phyloP scores from a whole-genome alignment of 2,797 vertebrate species.

The Rhabdophis nuchalis region DNA sequence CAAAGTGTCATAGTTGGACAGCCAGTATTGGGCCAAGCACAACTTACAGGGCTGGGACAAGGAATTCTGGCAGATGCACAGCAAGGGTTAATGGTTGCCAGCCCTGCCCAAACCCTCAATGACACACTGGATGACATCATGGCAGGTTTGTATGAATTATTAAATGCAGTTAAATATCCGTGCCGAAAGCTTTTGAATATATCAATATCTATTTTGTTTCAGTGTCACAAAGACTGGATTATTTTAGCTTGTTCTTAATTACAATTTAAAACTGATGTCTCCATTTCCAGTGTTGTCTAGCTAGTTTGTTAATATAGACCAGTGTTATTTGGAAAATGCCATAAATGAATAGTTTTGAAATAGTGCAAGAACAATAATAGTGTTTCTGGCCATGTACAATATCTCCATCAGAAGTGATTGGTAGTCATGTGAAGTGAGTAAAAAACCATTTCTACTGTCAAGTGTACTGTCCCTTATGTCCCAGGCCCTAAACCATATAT shows the following conservation, averaged over 20 bases:
- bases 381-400: not conserved
- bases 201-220: conserved; percentile 52
- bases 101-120: conserved; percentile 85
- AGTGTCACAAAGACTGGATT: not conserved
- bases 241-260: conserved; percentile 18
- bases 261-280: conserved; percentile 22
- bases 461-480: not conserved
- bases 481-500: not conserved
- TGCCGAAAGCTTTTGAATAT: conserved; percentile 65
- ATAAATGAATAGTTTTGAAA: not conserved
- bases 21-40: conserved; percentile 81
- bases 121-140: conserved; percentile 86
- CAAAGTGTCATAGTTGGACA: conserved; percentile 84
- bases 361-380: not conserved
- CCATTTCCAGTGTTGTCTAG: conserved; percentile 26
- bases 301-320: conserved; percentile 31
- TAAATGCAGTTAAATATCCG: conserved; percentile 71
- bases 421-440: not conserved
- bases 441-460: not conserved
- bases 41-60: conserved; percentile 82
- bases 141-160: conserved; percentile 80
- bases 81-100: conserved; percentile 86
- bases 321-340: conserved; percentile 8
- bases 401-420: not conserved
- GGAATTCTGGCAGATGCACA: conserved; percentile 82